These are phyloP conservation scores for Cavia aperea DNA, from an alignment of 2,113 vertebrate genomes.

Conservation along the genomic window DNA sequence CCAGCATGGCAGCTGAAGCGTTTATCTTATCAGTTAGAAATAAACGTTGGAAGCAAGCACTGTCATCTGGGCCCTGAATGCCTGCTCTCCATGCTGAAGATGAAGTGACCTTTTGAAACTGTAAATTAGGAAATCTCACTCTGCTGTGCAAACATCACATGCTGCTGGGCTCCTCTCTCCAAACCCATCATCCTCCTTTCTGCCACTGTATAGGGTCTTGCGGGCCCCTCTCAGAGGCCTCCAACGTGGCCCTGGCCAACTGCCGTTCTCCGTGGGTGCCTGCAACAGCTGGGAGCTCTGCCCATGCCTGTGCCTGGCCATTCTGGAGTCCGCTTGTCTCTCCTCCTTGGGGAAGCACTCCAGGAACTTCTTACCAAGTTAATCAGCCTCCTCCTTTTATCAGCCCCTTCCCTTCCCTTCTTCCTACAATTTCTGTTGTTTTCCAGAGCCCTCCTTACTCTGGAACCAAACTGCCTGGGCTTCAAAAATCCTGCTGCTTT, in stretches of 20 bases:
- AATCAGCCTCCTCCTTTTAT: not conserved
- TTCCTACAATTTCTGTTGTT: not conserved
- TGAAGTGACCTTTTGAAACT: not conserved
- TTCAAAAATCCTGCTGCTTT: not conserved
- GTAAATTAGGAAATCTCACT: not conserved
- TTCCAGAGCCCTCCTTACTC: not conserved
- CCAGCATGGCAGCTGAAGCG: not conserved
- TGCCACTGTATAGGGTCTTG: not conserved
- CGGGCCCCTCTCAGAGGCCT: not conserved
- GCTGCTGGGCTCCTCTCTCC: not conserved
- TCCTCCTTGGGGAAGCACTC: not conserved
- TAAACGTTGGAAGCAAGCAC: not conserved
- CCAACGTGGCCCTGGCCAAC: not conserved
- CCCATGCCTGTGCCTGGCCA: not conserved
- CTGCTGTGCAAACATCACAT: not conserved
- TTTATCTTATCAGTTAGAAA: conserved; percentile 17
- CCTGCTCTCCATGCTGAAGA: not conserved
- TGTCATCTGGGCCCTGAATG: not conserved
- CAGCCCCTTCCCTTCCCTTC: not conserved
- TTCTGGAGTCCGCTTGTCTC: not conserved
- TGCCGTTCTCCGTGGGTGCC: not conserved
- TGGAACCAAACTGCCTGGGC: not conserved
- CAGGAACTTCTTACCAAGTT: not conserved
- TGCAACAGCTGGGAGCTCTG: not conserved
- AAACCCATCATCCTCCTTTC: not conserved